Conservation (phyloP, 2,797 vertebrate species). For the Poeciliopsis presidionis region DNA sequence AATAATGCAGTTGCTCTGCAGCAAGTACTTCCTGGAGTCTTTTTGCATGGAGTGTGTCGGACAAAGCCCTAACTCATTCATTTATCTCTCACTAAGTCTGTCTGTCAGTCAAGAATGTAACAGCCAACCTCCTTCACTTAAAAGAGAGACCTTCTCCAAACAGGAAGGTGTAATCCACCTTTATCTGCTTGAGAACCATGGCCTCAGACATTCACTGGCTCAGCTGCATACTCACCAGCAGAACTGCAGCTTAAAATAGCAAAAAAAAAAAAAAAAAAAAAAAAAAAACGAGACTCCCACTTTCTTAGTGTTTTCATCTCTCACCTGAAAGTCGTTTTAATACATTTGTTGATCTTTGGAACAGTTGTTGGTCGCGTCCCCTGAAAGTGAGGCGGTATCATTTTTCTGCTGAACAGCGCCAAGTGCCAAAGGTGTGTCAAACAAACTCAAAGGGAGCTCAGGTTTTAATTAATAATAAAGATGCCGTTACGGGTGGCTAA, state of each 20-base stretch:
- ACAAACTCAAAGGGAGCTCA: slow-evolving; percentile 38
- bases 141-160: neutral
- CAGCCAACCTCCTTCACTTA: neutral
- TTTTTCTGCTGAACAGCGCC: slow-evolving; percentile 19
- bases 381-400: neutral
- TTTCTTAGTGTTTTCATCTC: neutral
- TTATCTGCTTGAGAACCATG: neutral
- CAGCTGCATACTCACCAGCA: neutral
- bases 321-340: neutral
- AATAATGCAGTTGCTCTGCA: neutral
- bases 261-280: neutral
- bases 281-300: neutral
- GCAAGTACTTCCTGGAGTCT: neutral
- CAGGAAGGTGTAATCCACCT: neutral
- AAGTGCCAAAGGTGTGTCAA: slow-evolving; percentile 1
- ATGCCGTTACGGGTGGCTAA: slow-evolving; percentile 37
- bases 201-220: neutral
- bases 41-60: neutral
- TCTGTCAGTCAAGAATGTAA: neutral
- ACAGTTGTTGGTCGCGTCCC: neutral
- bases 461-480: slow-evolving; percentile 58
- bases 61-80: neutral
- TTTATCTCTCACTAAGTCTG: neutral
- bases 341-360: neutral
- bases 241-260: neutral